These are phyloP conservation scores for Drosophila macrospina DNA, from an alignment of 2,888 invertebrate genomes.

Conservation along the genomic window DNA sequence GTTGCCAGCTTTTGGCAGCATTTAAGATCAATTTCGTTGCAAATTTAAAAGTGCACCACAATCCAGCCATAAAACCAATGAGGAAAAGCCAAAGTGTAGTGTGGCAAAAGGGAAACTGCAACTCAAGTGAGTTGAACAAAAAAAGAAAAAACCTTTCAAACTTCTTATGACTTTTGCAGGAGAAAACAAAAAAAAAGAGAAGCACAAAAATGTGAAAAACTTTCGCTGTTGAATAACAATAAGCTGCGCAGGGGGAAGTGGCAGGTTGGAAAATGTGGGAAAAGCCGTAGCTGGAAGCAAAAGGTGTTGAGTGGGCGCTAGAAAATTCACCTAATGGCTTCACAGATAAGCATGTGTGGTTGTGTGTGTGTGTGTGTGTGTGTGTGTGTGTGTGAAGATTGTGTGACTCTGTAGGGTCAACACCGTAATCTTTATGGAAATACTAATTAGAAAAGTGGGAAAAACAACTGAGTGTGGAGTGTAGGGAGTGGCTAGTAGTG, in stretches of 20 bases:
- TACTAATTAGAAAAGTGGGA: conserved; percentile 50
- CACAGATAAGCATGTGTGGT: conserved; percentile 52
- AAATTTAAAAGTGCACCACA: conserved; percentile 69
- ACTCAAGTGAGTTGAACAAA: conserved; percentile 60
- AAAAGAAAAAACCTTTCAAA: conserved; percentile 71
- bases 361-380: conserved; percentile 8
- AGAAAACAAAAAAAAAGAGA: conserved; percentile 5
- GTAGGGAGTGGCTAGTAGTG: too few relatives aligned
- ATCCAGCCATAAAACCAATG: conserved; percentile 59
- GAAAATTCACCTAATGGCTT: conserved; percentile 59
- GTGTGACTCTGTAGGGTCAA: conserved; percentile 17
- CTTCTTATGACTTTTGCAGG: conserved; percentile 70
- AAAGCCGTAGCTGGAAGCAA: too few relatives aligned
- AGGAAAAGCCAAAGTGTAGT: conserved; percentile 7
- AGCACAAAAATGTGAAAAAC: conserved; percentile 27
- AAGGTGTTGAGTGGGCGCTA: conserved; percentile 21
- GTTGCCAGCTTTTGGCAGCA: conserved; percentile 55
- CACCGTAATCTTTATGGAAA: conserved; percentile 36
- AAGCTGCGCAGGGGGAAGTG: conserved; percentile 63
- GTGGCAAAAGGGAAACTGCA: conserved; percentile 8
- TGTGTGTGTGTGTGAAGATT: conserved; percentile 12
- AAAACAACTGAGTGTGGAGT: conserved; percentile 28
- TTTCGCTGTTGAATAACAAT: conserved; percentile 73
- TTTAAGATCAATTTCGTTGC: conserved; percentile 75
- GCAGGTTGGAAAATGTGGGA: not conserved